These are phyloP conservation scores for Ellobius talpinus DNA, from an alignment of 2,113 vertebrate genomes.

Conservation along the genomic window DNA sequence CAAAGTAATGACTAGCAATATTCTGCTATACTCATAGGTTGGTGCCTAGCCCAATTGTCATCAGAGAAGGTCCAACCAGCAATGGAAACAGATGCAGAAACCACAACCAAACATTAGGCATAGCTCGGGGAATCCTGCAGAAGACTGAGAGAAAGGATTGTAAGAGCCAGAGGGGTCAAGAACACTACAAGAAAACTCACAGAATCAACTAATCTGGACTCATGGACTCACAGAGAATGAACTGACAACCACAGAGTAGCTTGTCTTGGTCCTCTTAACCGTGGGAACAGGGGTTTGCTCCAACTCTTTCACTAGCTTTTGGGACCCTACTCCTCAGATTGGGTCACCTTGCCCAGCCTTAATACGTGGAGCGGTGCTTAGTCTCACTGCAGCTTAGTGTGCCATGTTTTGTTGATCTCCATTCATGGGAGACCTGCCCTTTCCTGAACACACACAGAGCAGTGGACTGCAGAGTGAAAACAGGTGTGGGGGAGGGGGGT, in stretches of 20 bases:
- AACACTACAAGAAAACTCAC: not conserved
- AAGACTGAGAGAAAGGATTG: not conserved
- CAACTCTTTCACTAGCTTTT: not conserved
- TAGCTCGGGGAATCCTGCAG: not conserved
- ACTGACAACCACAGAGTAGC: not conserved
- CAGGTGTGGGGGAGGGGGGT: accelerated
- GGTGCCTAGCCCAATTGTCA: not conserved
- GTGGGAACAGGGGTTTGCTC: not conserved
- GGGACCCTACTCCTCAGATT: not conserved
- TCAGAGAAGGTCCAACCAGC: not conserved
- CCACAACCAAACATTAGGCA: not conserved
- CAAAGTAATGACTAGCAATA: not conserved
- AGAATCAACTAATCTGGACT: not conserved
- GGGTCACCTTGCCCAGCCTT: not conserved
- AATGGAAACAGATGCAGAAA: not conserved
- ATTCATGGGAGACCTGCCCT: not conserved
- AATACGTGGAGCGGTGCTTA: not conserved
- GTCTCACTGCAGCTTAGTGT: not conserved
- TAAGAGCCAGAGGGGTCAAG: not conserved
- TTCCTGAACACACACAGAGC: not conserved
- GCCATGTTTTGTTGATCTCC: not conserved
- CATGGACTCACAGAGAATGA: not conserved
- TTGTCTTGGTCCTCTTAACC: not conserved
- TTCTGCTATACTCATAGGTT: not conserved
- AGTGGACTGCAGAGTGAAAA: not conserved